These are phyloP conservation scores for Vulpes ferrilata DNA, from an alignment of 2,113 vertebrate genomes.

Conservation along the genomic window DNA sequence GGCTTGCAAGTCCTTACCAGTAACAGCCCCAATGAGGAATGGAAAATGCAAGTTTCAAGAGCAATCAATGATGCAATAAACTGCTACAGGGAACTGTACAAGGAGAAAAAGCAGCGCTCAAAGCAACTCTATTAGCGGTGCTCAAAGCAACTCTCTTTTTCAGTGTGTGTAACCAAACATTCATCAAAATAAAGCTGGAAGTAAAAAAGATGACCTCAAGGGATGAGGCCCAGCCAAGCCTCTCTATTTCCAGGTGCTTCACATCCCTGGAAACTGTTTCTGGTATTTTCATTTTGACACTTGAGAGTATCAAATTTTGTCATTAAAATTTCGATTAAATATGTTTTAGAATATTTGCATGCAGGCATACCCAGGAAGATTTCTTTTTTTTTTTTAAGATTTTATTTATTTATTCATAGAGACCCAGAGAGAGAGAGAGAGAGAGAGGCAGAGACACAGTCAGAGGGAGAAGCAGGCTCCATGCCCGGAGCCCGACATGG, in stretches of 20 bases:
- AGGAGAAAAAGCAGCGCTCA: neutral
- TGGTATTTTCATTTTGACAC: constrained; percentile 23
- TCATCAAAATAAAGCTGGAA: neutral
- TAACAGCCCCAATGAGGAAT: neutral
- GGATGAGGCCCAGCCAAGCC: neutral
- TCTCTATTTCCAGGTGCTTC: neutral
- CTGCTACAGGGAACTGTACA: constrained; percentile 51
- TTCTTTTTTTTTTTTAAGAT: too few species aligned
- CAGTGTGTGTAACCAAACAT: neutral
- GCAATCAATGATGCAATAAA: neutral
- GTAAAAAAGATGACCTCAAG: neutral
- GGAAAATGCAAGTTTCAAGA: constrained; percentile 1
- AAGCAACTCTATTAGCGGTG: neutral
- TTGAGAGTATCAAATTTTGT: neutral
- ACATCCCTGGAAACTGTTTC: neutral
- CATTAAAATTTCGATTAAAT: constrained; percentile 14
- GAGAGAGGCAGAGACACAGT: too few species aligned
- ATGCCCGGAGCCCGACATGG: too few species aligned
- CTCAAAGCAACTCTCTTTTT: neutral
- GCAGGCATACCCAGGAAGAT: neutral
- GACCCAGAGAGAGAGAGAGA: too few species aligned
- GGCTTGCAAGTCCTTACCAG: neutral
- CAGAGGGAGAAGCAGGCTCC: too few species aligned
- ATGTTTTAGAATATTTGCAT: neutral
- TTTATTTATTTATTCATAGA: too few species aligned